Percentiles rank a stretch among this genome's conserved stretches.
phyloP scores from a whole-genome alignment of 1,140 invertebrate species.

The Microplitis demolitor region DNA sequence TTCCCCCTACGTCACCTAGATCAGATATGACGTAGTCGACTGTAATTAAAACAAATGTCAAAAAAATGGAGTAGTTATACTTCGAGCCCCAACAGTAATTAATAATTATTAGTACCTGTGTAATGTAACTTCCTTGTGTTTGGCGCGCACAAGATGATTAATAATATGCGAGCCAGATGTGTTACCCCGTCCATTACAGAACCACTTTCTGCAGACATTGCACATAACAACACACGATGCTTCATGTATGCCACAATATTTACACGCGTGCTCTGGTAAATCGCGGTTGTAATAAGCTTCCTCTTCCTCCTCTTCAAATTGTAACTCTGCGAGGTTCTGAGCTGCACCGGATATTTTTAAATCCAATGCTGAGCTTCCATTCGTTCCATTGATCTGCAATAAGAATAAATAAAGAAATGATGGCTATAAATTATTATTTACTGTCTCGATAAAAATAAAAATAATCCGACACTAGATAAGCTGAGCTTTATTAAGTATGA shows the following conservation, averaged over 20 bases:
- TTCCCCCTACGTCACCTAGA: too few relatives aligned
- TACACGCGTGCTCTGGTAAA: conserved; percentile 92
- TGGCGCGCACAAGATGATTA: conserved; percentile 96
- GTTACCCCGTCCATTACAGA: conserved; percentile 98
- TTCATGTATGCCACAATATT: conserved; percentile 99
- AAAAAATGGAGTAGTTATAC: too few relatives aligned
- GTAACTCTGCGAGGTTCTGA: conserved; percentile 78
- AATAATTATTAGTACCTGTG: conserved; percentile 67
- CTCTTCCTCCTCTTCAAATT: conserved; percentile 91
- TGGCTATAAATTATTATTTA: too few relatives aligned
- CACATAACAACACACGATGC: conserved; percentile 97
- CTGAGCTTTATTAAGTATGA: too few relatives aligned
- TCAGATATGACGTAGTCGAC: too few relatives aligned
- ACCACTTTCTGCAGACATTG: conserved; percentile 99
- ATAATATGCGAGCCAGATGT: conserved; percentile 99
- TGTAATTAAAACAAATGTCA: too few relatives aligned
- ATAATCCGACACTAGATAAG: background rate
- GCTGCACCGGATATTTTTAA: conserved; percentile 73
- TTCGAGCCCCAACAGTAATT: too few relatives aligned
- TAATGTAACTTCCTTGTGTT: conserved; percentile 98
- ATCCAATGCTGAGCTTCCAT: conserved; percentile 57
- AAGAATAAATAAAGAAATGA: background rate
- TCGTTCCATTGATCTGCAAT: conserved; percentile 70
- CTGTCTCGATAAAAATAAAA: background rate
- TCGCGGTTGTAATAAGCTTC: conserved; percentile 89